Base-by-base conservation (phyloP, 2,797 vertebrate genomes). In the Antrozous pallidus region DNA sequence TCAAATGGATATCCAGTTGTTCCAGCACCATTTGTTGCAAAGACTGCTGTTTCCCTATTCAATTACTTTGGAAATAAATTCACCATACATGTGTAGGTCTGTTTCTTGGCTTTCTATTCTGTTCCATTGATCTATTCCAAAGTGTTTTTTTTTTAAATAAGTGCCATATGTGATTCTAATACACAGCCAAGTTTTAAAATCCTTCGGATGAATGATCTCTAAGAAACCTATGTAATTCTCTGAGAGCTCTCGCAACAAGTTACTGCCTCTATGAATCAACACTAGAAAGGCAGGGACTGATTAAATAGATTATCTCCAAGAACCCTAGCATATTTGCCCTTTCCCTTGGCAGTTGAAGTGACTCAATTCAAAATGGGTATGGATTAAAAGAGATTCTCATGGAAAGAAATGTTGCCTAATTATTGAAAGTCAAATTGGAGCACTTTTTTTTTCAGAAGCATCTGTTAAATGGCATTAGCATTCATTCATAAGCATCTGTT, bases 401-500 rank as follows among this genome's bases (percentile, higher is more conserved):
- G 86, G n/a, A 77, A 90, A 96, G 31, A 88, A 94, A 78, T 91
- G 24, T 81, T 80, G 28, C 40, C 54, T 81, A 74, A 91, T 65
- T 89, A 49, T 71, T 84, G 58, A 79, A 93, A 93, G 84, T 79
- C 91, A 90, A 75, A 84, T 75, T 51, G 22, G 24, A 73, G 56
- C 16, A 80, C 31, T 93, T 87, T 90, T 67, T 88, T 91, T 83
- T 84, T 61, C 75, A 91, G 63, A 84, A 93, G 89, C 80, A 81
- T 93, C 79, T 97, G 87, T 90, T 94, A 91, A 90, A 67, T 95
- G 80, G 17, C 71, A 91, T 95, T 94, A 93, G 36, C 26, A 77
- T 92, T 90, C 84, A 88, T 93, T 94, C 81, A 83, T 92, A 95
- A 91, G 65, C 71, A 51, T 95, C 94, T 96, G 79, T 88, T 92